Evolutionary conservation across 2,888 invertebrate genomes (phyloP).

Genomic region (Dorcus hopei): DNA sequence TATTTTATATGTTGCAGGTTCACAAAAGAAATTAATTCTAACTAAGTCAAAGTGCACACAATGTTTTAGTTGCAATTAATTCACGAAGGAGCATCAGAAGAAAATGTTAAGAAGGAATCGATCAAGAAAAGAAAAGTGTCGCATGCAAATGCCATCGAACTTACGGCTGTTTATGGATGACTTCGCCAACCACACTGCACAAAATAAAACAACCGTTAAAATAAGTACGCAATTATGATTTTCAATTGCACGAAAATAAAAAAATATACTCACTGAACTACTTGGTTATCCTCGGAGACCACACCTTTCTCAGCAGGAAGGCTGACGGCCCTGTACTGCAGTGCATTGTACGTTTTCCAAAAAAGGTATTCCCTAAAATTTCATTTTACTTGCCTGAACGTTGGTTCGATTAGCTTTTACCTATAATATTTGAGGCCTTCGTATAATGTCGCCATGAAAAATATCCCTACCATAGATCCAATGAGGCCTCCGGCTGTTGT

Average conservation of each 20-base stretch:
- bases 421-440: conserved; percentile 92
- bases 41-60: too few species aligned
- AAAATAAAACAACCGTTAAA: conserved; percentile 36
- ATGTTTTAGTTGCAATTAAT: background rate
- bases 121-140: too few species aligned
- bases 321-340: conserved; percentile 83
- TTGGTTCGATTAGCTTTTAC: conserved; percentile 37
- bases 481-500: conserved; percentile 72
- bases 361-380: conserved; percentile 70
- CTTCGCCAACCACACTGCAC: conserved; percentile 66
- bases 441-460: conserved; percentile 88
- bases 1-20: too few species aligned
- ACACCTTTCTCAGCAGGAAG: conserved; percentile 68
- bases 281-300: conserved; percentile 64
- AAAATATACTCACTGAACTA: conserved; percentile 71
- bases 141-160: conserved; percentile 40
- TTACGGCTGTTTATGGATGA: conserved; percentile 72
- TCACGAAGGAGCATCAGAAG: background rate
- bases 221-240: background rate
- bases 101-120: conserved; percentile 1
- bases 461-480: conserved; percentile 88
- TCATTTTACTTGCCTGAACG: background rate
- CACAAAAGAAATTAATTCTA: too few species aligned
- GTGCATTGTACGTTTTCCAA: conserved; percentile 81
- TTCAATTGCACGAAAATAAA: background rate